phyloP scores from a whole-genome alignment of 1,140 invertebrate genomes.

The Ooceraea biroi region DNA sequence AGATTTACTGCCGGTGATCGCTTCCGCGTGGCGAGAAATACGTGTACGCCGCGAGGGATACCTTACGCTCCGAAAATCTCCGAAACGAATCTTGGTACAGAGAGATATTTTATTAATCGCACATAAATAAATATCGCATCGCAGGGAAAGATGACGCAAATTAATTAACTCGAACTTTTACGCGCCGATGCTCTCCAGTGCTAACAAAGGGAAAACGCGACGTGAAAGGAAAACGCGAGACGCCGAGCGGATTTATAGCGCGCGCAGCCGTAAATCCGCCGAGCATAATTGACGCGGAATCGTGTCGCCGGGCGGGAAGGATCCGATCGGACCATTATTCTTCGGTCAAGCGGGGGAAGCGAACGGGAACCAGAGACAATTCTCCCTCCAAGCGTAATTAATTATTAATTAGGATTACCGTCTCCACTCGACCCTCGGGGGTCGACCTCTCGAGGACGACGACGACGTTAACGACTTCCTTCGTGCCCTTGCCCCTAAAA shows the following conservation, averaged over 20 bases:
- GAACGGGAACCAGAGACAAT: background rate
- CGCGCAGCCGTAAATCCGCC: constrained; percentile 25
- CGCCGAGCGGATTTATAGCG: constrained; percentile 56
- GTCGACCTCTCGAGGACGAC: constrained; percentile 70
- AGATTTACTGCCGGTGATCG: constrained; percentile 68
- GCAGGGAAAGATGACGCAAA: constrained; percentile 28
- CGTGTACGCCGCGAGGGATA: background rate
- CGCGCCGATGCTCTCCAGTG: constrained; percentile 54
- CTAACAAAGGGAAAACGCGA: constrained; percentile 51
- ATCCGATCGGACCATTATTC: constrained; percentile 74
- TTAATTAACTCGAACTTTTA: constrained; percentile 48
- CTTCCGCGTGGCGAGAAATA: constrained; percentile 53
- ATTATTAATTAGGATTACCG: constrained; percentile 78
- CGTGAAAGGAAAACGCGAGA: constrained; percentile 45
- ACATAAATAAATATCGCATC: background rate
- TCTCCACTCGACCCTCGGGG: constrained; percentile 55
- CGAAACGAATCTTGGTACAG: background rate
- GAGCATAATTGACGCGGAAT: constrained; percentile 61
- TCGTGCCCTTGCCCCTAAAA: constrained; percentile 66
- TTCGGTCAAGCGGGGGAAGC: constrained; percentile 38
- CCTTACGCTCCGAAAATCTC: background rate
- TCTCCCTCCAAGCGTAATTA: constrained; percentile 66
- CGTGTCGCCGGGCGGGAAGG: constrained; percentile 70
- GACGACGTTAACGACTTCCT: constrained; percentile 74
- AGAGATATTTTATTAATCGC: background rate